Conservation (phyloP, 2,888 invertebrate genomes). For the Ernsta delagoae region DNA sequence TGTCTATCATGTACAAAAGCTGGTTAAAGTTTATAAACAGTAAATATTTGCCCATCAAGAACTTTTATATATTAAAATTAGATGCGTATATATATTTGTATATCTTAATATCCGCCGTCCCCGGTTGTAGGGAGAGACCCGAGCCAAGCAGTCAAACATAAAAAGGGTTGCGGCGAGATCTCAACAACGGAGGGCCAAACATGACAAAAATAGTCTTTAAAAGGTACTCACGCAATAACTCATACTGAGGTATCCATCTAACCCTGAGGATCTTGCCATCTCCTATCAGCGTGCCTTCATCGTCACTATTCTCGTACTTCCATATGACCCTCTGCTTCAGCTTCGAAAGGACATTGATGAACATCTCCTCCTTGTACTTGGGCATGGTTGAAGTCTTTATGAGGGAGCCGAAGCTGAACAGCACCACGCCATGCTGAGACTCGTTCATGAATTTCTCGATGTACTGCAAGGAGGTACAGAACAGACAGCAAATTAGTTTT, state of each 20-base stretch:
- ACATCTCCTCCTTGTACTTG: constrained; percentile 83
- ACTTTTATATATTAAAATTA: no score
- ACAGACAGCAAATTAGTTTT: no score
- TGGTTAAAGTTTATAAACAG: no score
- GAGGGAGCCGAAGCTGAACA: constrained; percentile 92
- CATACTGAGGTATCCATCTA: constrained; percentile 90
- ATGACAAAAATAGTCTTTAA: no score
- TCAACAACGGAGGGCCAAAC: no score
- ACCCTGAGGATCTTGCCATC: constrained; percentile 83
- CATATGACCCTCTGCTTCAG: constrained; percentile 90
- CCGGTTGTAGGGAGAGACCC: no score
- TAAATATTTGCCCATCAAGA: no score
- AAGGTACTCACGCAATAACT: constrained; percentile 87
- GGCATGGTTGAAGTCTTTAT: constrained; percentile 88
- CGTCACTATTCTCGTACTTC: constrained; percentile 88
- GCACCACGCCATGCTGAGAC: constrained; percentile 88
- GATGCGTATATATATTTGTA: no score
- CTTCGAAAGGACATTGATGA: constrained; percentile 86
- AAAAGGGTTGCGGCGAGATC: no score
- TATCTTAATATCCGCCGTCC: no score
- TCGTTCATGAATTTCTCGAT: constrained; percentile 87
- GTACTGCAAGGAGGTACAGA: constrained; percentile 66
- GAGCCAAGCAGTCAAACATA: no score
- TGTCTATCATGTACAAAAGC: no score
- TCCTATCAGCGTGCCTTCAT: constrained; percentile 61